Base-by-base conservation (phyloP, 2,797 vertebrate species). In the Ispidina picta region DNA sequence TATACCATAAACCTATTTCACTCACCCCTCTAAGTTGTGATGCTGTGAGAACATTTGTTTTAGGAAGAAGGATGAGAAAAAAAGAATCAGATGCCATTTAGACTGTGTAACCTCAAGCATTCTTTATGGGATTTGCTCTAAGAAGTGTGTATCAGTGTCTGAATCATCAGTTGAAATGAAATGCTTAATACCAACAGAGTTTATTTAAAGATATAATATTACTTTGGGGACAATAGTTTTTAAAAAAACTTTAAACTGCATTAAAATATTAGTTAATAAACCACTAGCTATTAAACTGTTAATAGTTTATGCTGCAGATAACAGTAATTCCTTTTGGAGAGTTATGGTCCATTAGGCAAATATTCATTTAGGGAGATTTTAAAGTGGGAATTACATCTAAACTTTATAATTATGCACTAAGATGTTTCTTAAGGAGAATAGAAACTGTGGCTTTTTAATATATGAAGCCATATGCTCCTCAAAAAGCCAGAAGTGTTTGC, bases 21-120 rank as follows among this genome's bases (percentile, higher is more conserved):
- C 29, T 92, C 62, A 81, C 73, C 65, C 79, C 68, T 92, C 0
- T 31, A 79, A 72, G 44, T 51, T 87, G 59, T 64, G 48, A 85
- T 94, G 65, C 65, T 65, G 28, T 69, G 46, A 92, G 76, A 92
- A 80, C 41, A 41, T 87, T 83, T 71, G 62, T 76, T 88, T 95
- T 83, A 77, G 62, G 49, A 86, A 68, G 90, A 83, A 65, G 22
- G 20, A 59, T 84, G 58, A 69, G 52, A 58, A 79, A 69, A 91
- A 56, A 48, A 8, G 22, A 82, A 3, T 63, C 63, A 73, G 55
- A 63, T 79, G 23, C 64, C 26, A 46, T 63, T 66, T 86, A 54
- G 37, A 68, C 26, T 41, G 8, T 55, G 11, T 14, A 89, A 5
- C 46, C 62, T 83, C 65, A 80, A 48, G 12, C 12, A 2, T n/a